phyloP scores from a whole-genome alignment of 2,113 vertebrate species.

The Dicrurus megarhynchus region DNA sequence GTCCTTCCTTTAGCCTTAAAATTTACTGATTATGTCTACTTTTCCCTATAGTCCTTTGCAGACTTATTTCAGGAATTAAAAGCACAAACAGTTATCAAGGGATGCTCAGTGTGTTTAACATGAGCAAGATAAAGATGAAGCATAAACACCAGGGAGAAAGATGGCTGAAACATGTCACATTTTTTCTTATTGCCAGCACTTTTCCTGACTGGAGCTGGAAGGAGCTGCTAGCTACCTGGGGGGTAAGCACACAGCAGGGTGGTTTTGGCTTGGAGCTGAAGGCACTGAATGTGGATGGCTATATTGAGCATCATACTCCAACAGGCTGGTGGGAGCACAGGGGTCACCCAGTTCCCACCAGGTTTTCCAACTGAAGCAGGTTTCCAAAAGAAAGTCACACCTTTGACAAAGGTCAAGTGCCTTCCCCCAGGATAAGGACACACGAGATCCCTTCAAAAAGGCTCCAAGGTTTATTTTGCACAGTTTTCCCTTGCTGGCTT shows the following conservation, averaged over 20 bases:
- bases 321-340: neutral
- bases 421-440: neutral
- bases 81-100: neutral
- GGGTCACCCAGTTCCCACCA: neutral
- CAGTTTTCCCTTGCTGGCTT: neutral
- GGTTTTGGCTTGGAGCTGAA: neutral
- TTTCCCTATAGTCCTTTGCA: neutral
- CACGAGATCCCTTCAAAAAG: neutral
- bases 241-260: neutral
- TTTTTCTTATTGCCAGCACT: neutral
- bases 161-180: neutral
- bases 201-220: neutral
- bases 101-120: neutral
- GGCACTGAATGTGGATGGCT: neutral
- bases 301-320: neutral
- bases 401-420: slow-evolving; percentile 9
- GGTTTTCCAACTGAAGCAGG: neutral
- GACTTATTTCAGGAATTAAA: neutral
- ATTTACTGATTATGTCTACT: neutral
- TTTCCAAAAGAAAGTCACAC: neutral
- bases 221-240: neutral
- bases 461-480: neutral
- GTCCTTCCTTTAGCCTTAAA: neutral
- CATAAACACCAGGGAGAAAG: neutral
- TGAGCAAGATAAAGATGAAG: neutral